phyloP scores from a whole-genome alignment of 2,888 invertebrate genomes.

The Drosophila rubida region DNA sequence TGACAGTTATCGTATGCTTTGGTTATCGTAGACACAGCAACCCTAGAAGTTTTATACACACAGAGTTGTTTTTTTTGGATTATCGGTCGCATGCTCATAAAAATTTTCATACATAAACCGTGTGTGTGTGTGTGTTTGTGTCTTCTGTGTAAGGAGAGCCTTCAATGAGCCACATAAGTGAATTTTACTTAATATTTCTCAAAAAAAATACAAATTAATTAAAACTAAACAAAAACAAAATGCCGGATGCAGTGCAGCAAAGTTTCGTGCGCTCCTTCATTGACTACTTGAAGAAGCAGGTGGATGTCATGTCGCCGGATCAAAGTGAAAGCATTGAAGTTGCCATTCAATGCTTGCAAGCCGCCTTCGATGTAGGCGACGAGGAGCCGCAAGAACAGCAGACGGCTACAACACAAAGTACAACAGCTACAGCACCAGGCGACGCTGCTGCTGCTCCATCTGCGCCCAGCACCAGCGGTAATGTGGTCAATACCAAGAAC shows the following conservation, averaged over 20 bases:
- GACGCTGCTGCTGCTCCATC: conserved; percentile 16
- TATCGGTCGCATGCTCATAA: conserved; percentile 49
- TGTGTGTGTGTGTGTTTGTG: conserved; percentile 14
- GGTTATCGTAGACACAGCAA: conserved; percentile 17
- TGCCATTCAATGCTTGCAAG: conserved; percentile 96
- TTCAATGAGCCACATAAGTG: conserved; percentile 58
- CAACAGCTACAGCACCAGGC: conserved; percentile 1
- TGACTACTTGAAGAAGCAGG: conserved; percentile 82
- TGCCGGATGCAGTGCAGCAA: conserved; percentile 83
- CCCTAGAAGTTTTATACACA: conserved; percentile 35
- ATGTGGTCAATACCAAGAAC: conserved; percentile 56
- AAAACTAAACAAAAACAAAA: conserved; percentile 40
- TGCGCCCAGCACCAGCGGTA: conserved; percentile 24
- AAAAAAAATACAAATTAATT: conserved; percentile 2
- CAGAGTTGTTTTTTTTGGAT: conserved; percentile 34
- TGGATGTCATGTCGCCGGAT: conserved; percentile 81
- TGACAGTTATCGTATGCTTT: background rate
- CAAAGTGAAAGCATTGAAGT: conserved; percentile 90
- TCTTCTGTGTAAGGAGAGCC: conserved; percentile 5
- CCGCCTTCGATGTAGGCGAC: conserved; percentile 90
- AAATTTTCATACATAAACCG: conserved; percentile 23
- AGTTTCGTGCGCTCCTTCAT: conserved; percentile 84
- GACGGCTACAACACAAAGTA: conserved; percentile 44
- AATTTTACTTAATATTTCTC: conserved; percentile 34
- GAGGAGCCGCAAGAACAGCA: conserved; percentile 31